Evolutionary conservation across 2,888 invertebrate species (phyloP), one percentile per base, ranked within the genome.

Genomic region (Mystacides longicornis): DNA sequence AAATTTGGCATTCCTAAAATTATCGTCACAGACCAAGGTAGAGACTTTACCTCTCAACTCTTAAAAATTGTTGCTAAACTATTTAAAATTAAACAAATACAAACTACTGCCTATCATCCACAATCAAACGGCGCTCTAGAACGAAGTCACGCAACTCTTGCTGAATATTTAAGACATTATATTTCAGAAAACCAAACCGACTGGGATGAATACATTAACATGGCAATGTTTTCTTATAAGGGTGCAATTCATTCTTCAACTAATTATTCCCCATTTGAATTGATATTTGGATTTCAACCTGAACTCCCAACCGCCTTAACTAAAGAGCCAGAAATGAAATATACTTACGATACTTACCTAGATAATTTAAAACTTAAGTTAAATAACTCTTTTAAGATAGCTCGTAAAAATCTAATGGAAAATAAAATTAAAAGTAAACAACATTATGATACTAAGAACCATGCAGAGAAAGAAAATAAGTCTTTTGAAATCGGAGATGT

Each of bases 1-100:
- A n/a, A n/a, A 60, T 49, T 59, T 51, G 53, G 57, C 3, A 59
- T 66, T 70, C 73, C 73, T 64, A 79, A 68, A 42, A 77, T 76
- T 23, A 78, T 79, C 56, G 78, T 78, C 47, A 79, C 77, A 51
- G 78, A 79, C 57, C 73, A 75, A 54, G 75, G 73, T 62, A 78
- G 77, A 60, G 78, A 77, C 55, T 74, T 73, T 55, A 67, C 65
- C 47, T 54, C 65, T 2, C 51, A 62, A 14, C 14, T 67, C 14
- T 51, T 69, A 1, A 64, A 65, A 56, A 57, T 67, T 52, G 37
- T 65, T 5, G 54, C 62, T 1, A 65, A 64, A 60, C 45, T 65
- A 4, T 64, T 67, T 45, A 64, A 65, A 59, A 65, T 66, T 1
- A 64, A 65, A 54, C 62, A 67, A 49, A 59, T 67, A 11, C 56